These are phyloP conservation scores for Catharus minimus DNA, from an alignment of 2,113 vertebrate genomes.

Conservation along the genomic window DNA sequence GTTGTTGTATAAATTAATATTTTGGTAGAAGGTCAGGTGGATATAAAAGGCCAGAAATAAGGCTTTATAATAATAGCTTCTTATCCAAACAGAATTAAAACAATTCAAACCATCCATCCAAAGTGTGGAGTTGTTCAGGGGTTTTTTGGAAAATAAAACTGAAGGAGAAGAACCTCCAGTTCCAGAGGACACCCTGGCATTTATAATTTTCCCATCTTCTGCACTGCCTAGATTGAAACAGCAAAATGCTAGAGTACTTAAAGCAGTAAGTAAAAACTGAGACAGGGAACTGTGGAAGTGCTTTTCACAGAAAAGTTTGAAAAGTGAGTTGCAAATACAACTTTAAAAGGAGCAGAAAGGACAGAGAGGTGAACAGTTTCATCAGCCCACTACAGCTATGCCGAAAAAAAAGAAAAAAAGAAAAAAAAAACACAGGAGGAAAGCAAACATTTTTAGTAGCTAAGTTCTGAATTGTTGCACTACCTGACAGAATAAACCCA, in stretches of 20 bases:
- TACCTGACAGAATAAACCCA: background rate
- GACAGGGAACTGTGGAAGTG: accelerated
- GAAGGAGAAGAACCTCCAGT: background rate
- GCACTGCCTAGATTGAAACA: background rate
- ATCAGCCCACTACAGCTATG: background rate
- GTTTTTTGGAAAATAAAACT: background rate
- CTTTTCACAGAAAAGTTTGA: background rate
- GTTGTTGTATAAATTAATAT: background rate
- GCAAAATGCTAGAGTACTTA: background rate
- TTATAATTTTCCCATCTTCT: background rate
- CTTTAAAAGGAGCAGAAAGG: background rate
- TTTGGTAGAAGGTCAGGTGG: background rate
- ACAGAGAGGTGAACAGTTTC: background rate
- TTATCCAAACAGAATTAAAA: background rate
- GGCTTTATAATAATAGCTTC: background rate
- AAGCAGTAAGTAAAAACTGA: background rate
- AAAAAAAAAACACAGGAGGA: background rate
- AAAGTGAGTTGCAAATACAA: background rate
- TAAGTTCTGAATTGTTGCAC: background rate
- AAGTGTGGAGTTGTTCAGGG: background rate
- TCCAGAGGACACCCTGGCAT: background rate
- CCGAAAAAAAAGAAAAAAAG: too few relatives aligned
- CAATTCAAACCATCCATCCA: background rate
- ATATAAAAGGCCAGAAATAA: background rate
- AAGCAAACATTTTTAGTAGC: background rate